These are phyloP conservation scores for Rhagoletis zephyria DNA, from an alignment of 1,140 invertebrate species.

Conservation along the genomic window DNA sequence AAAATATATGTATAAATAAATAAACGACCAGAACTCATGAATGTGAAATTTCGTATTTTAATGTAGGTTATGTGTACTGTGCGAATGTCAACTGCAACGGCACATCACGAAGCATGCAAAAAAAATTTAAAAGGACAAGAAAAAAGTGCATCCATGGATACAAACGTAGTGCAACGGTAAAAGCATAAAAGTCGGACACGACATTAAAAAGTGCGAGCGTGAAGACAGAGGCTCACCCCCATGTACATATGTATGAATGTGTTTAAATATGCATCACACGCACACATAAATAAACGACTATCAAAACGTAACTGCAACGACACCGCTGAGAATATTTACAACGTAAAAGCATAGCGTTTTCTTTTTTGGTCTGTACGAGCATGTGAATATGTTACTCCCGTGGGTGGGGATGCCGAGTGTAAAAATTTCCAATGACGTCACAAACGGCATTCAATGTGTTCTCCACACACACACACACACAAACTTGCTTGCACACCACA, in stretches of 20 bases:
- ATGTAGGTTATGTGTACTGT: constrained; percentile 40
- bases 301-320: constrained; percentile 7
- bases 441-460: constrained; percentile 63
- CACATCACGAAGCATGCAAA: constrained; percentile 13
- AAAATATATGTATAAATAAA: neutral
- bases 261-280: neutral
- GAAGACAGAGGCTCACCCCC: neutral
- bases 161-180: neutral
- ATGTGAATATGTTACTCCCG: neutral
- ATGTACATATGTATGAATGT: neutral
- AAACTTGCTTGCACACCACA: neutral
- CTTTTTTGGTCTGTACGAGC: no score
- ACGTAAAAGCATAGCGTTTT: no score
- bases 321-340: neutral
- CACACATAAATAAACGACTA: neutral
- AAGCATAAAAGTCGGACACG: neutral
- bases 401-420: constrained; percentile 5
- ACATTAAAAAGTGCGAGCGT: constrained; percentile 15
- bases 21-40: constrained; percentile 42
- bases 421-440: constrained; percentile 62
- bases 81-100: constrained; percentile 29
- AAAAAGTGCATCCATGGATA: neutral
- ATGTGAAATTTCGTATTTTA: constrained; percentile 55
- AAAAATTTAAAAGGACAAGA: neutral
- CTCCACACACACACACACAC: neutral